These are phyloP conservation scores for Neuroterus valhalla DNA, from an alignment of 1,140 invertebrate genomes.

Conservation along the genomic window DNA sequence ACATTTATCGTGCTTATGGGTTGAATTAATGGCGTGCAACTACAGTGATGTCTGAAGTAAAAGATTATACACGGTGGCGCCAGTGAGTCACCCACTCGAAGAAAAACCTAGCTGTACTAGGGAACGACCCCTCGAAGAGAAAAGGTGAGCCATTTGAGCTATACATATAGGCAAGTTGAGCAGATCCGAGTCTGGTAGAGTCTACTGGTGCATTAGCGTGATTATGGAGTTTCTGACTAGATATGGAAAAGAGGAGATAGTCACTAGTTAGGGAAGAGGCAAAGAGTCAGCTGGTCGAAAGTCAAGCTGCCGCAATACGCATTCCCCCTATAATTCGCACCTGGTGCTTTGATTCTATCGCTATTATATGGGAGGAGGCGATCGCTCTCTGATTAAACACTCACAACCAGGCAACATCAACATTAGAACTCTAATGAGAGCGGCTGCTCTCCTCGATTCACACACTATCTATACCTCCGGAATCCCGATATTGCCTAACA, in stretches of 20 bases:
- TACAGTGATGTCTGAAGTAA: no score
- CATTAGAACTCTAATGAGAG: conserved; percentile 45
- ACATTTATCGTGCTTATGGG: no score
- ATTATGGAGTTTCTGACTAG: conserved; percentile 56
- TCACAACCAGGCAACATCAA: conserved; percentile 46
- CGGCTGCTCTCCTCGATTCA: conserved; percentile 33
- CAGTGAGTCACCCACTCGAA: background rate
- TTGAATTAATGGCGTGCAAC: no score
- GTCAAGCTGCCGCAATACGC: conserved; percentile 37
- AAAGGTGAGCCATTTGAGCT: background rate
- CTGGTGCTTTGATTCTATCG: conserved; percentile 74
- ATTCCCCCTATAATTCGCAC: conserved; percentile 70
- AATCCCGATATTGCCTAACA: conserved; percentile 37
- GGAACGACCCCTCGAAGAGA: background rate
- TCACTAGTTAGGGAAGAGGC: background rate
- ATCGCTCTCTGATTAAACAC: conserved; percentile 61
- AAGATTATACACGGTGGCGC: no score
- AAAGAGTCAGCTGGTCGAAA: conserved; percentile 63
- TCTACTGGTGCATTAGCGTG: conserved; percentile 67
- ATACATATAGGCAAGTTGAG: no score
- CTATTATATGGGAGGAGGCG: conserved; percentile 41
- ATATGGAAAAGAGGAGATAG: conserved; percentile 30
- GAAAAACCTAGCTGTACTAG: background rate
- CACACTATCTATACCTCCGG: conserved; percentile 19
- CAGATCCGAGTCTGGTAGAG: background rate